Evolutionary conservation across 2,113 vertebrate species (phyloP), one percentile per base, ranked within the genome.

Genomic region (Takifugu bimaculatus): DNA sequence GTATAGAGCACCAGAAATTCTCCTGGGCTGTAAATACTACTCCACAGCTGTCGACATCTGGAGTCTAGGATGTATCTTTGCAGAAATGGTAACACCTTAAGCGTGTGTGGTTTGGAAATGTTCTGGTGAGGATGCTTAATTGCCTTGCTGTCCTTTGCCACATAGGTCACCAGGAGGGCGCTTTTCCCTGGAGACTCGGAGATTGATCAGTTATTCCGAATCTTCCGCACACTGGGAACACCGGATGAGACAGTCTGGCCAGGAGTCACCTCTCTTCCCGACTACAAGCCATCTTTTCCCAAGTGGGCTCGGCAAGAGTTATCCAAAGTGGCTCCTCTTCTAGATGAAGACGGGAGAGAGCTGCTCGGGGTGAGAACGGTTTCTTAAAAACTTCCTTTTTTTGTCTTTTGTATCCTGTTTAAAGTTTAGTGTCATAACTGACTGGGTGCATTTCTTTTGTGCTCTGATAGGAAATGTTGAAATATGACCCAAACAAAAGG

Each of bases 1-100:
- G 96, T 98, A 98, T 88, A 84, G 96, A 73, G 94, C 96, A 44
- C 96, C 96, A 2, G 96, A 98, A 84, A 97, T 98, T 73, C 94
- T 98, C 50, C 90, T 97, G 65, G 96, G 96, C 25, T 98, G 96
- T 85, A 98, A 98, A 82, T 98, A 94, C 83, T 98, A 98, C 75
- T 98, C 96, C 25, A 98, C 96, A 32, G 94, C 95, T 3, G 96
- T 97, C 4, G 96, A 98, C 77, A 95, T 98, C 85, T 98, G 95
- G 95, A 98, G 96, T 75, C 82, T 97, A 57, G 96, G 96, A 28
- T 98, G 96, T 80, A 98, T 97, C 83, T 98, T 98, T 71, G 95
- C 96, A 12, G 96, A 97, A 89, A 96, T 98, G 96, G 96, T 97
- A 93, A 48, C 3, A 44, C 6, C 0, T 39, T 32, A 1, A 12